Evolutionary conservation across 1,140 invertebrate species (phyloP).

Genomic region (Portunus trituberculatus): DNA sequence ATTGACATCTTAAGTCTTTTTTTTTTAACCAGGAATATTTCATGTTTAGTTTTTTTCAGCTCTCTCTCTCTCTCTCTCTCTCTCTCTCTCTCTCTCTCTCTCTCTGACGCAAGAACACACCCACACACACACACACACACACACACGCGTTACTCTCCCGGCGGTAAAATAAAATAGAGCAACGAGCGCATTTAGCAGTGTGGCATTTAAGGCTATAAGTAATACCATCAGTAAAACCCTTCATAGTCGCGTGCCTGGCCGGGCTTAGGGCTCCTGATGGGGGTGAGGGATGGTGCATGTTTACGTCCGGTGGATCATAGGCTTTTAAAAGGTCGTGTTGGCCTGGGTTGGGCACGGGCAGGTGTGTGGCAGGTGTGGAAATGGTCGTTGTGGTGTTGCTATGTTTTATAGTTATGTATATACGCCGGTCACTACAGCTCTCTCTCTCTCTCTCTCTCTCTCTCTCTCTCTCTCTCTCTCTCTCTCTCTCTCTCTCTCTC

Average conservation of each 20-base stretch:
- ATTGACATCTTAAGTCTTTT: no score
- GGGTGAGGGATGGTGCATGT: not conserved
- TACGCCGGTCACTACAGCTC: not conserved
- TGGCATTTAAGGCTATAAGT: not conserved
- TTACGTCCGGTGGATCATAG: not conserved
- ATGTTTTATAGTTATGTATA: not conserved
- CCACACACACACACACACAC: not conserved
- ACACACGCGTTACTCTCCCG: not conserved
- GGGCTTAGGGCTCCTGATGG: not conserved
- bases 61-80: slow-evolving; percentile 47
- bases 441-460: slow-evolving; percentile 1
- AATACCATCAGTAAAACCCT: not conserved
- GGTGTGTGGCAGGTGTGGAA: not conserved
- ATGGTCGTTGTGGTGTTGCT: not conserved
- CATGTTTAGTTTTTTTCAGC: not conserved
- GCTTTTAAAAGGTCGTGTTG: not conserved
- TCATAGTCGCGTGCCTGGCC: not conserved
- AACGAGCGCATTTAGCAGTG: not conserved
- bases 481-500: not conserved
- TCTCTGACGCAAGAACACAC: not conserved
- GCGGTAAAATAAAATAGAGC: not conserved
- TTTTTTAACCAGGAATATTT: no score
- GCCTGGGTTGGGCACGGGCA: not conserved
- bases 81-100: slow-evolving; percentile 31
- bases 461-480: slow-evolving; percentile 17